Evolutionary conservation across 2,888 invertebrate genomes (phyloP).

Genomic region (Xylocampa areola): DNA sequence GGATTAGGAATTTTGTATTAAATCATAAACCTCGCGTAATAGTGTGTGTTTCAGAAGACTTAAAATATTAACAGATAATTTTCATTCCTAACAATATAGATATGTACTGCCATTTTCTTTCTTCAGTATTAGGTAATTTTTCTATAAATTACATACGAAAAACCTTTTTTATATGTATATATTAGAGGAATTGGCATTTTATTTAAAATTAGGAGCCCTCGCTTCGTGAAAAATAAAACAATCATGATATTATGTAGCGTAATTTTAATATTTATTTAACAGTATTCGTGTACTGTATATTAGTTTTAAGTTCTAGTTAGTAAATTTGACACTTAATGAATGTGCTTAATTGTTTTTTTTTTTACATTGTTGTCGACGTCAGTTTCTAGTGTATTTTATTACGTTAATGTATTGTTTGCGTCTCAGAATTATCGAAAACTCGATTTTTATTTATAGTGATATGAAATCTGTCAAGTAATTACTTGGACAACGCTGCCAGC

Average conservation of each 20-base stretch:
- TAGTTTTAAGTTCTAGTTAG: conserved; percentile 45
- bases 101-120: conserved; percentile 67
- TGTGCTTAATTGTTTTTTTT: conserved; percentile 59
- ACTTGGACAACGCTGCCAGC: conserved; percentile 8
- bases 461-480: conserved; percentile 4
- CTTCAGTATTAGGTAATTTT: conserved; percentile 69
- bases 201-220: conserved; percentile 44
- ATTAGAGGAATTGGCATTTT: conserved; percentile 56
- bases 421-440: conserved; percentile 21
- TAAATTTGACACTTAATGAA: conserved; percentile 50
- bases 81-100: conserved; percentile 49
- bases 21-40: conserved; percentile 13
- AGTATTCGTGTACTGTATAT: conserved; percentile 68
- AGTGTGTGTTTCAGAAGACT: conserved; percentile 20
- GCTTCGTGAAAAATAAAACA: conserved; percentile 40
- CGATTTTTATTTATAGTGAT: conserved; percentile 19
- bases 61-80: conserved; percentile 27
- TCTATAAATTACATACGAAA: conserved; percentile 38
- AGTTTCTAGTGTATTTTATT: conserved; percentile 34
- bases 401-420: conserved; percentile 30
- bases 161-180: conserved; percentile 57
- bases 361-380: conserved; percentile 38
- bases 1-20: conserved; percentile 1
- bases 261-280: conserved; percentile 68
- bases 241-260: conserved; percentile 66